These are phyloP conservation scores for Drosophila maculinotata DNA, from an alignment of 2,888 invertebrate genomes.

Conservation along the genomic window DNA sequence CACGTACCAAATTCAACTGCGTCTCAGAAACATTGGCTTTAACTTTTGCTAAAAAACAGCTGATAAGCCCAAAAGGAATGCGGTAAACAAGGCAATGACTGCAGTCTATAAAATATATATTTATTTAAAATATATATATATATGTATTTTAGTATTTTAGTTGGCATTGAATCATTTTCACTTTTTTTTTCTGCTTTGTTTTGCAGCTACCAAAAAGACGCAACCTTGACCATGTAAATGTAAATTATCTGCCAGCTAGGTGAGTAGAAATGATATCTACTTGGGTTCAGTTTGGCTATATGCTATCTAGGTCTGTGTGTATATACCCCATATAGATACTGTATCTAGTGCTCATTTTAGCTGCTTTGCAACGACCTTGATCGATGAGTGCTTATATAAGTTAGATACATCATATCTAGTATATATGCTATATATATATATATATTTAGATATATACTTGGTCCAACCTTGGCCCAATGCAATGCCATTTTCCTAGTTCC, in stretches of 20 bases:
- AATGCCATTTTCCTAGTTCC: constrained; percentile 19
- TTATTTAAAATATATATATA: neutral
- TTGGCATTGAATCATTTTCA: constrained; percentile 51
- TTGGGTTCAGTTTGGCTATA: constrained; percentile 14
- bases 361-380: constrained; percentile 60
- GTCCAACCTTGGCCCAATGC: constrained; percentile 27
- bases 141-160: constrained; percentile 5
- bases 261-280: constrained; percentile 9
- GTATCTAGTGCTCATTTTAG: constrained; percentile 50
- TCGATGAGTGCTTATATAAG: constrained; percentile 57
- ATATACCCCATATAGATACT: constrained; percentile 16
- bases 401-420: constrained; percentile 17
- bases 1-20: constrained; percentile 52
- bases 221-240: constrained; percentile 52
- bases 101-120: constrained; percentile 13
- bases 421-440: constrained; percentile 5
- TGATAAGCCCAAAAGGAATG: constrained; percentile 49
- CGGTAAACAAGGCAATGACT: constrained; percentile 56
- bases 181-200: constrained; percentile 49
- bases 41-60: constrained; percentile 46
- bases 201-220: too few relatives aligned
- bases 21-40: constrained; percentile 37
- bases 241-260: constrained; percentile 8
- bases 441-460: constrained; percentile 8
- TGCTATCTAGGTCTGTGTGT: constrained; percentile 8